phyloP scores from a whole-genome alignment of 1,140 invertebrate species.

The Heliconius hermathena region DNA sequence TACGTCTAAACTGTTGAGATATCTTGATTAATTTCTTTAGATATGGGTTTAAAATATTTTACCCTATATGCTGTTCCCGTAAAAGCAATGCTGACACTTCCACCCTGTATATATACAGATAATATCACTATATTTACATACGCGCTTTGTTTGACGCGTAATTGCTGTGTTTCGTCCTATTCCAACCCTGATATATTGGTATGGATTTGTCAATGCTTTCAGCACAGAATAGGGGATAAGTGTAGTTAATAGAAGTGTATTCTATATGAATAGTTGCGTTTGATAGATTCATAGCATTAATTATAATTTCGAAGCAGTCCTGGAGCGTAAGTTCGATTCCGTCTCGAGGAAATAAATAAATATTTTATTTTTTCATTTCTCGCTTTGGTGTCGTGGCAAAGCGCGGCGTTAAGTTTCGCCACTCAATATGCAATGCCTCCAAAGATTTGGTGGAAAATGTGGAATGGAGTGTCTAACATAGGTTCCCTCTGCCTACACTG shows the following conservation, averaged over 20 bases:
- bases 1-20: no score
- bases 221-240: slow-evolving; percentile 15
- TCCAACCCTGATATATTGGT: slow-evolving; percentile 54
- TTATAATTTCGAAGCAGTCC: background rate
- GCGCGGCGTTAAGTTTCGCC: no score
- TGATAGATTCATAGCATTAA: background rate
- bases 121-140: slow-evolving; percentile 69
- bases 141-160: slow-evolving; percentile 76
- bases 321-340: background rate
- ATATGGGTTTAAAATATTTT: no score
- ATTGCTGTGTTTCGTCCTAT: slow-evolving; percentile 58
- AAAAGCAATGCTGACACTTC: no score
- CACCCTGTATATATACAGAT: background rate
- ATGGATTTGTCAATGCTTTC: slow-evolving; percentile 65
- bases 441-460: no score
- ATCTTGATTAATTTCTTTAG: no score
- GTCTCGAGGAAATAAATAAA: background rate
- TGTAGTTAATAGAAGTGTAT: background rate
- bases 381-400: no score
- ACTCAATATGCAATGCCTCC: no score
- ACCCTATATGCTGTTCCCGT: no score
- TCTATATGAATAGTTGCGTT: background rate
- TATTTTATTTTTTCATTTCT: background rate
- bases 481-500: no score
- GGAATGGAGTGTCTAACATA: no score